phyloP scores from a whole-genome alignment of 2,113 vertebrate species.

The Entelurus aequoreus region DNA sequence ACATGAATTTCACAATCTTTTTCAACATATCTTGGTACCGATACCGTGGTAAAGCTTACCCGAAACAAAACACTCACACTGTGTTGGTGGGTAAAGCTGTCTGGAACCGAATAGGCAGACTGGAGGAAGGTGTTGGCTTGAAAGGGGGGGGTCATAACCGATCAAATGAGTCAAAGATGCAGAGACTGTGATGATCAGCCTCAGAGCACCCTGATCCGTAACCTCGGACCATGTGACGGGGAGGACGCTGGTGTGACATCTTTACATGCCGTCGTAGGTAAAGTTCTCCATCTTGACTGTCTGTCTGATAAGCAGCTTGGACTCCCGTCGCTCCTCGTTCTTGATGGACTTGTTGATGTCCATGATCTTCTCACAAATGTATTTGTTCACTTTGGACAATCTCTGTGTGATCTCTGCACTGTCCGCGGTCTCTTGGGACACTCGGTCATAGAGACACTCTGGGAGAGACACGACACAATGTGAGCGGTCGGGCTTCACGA shows the following conservation, averaged over 20 bases:
- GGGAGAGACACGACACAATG: constrained; percentile 43
- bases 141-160: constrained; percentile 24
- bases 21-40: constrained; percentile 35
- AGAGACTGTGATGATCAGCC: constrained; percentile 35
- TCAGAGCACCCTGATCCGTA: constrained; percentile 29
- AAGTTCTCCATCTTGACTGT: constrained; percentile 81
- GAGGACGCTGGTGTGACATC: constrained; percentile 59
- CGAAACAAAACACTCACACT: constrained; percentile 47
- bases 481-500: constrained; percentile 31
- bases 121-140: constrained; percentile 30
- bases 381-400: constrained; percentile 99
- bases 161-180: constrained; percentile 37
- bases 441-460: constrained; percentile 99
- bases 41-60: constrained; percentile 47
- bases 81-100: constrained; percentile 68
- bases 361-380: constrained; percentile 99
- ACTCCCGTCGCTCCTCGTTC: constrained; percentile 97
- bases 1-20: constrained; percentile 59
- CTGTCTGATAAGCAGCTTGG: constrained; percentile 84
- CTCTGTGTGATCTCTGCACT: constrained; percentile 98
- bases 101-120: constrained; percentile 44
- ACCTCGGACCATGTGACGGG: constrained; percentile 49
- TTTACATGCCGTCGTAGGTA: constrained; percentile 76
- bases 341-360: constrained; percentile 99
- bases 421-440: constrained; percentile 98